phyloP scores from a whole-genome alignment of 2,888 invertebrate genomes.

The Deroplatys truncata region DNA sequence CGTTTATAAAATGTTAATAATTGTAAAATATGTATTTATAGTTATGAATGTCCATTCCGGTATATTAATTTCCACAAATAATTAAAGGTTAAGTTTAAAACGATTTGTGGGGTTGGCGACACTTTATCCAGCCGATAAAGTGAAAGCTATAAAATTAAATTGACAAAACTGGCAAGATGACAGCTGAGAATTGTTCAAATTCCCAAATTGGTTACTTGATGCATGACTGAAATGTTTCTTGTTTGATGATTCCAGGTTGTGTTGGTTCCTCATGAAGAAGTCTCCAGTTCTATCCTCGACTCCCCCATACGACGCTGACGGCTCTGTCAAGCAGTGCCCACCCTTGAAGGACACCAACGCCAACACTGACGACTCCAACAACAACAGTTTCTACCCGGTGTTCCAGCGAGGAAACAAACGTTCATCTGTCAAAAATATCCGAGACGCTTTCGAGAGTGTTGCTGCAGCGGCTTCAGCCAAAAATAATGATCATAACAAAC shows the following conservation, averaged over 20 bases:
- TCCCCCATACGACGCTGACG: background rate
- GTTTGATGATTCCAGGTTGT: background rate
- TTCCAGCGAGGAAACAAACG: background rate
- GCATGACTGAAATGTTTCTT: too few relatives aligned
- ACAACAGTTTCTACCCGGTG: background rate
- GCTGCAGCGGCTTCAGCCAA: background rate
- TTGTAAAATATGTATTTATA: too few relatives aligned
- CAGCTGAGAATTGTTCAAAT: too few relatives aligned
- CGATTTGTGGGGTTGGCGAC: too few relatives aligned
- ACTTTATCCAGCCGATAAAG: too few relatives aligned
- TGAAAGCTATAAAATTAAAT: too few relatives aligned
- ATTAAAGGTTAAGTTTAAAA: too few relatives aligned
- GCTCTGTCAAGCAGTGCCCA: background rate
- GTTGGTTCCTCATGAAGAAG: background rate
- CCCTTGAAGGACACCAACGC: background rate
- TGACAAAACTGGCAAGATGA: too few relatives aligned
- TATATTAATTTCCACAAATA: too few relatives aligned
- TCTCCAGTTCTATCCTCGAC: background rate
- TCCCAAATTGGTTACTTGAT: too few relatives aligned
- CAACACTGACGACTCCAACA: background rate
- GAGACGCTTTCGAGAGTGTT: conserved; percentile 3
- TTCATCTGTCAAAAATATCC: background rate
- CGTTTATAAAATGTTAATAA: too few relatives aligned
- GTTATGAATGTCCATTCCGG: too few relatives aligned
- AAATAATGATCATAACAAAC: background rate